These are phyloP conservation scores for Falco novaeseelandiae DNA, from an alignment of 2,797 vertebrate species.

Conservation along the genomic window DNA sequence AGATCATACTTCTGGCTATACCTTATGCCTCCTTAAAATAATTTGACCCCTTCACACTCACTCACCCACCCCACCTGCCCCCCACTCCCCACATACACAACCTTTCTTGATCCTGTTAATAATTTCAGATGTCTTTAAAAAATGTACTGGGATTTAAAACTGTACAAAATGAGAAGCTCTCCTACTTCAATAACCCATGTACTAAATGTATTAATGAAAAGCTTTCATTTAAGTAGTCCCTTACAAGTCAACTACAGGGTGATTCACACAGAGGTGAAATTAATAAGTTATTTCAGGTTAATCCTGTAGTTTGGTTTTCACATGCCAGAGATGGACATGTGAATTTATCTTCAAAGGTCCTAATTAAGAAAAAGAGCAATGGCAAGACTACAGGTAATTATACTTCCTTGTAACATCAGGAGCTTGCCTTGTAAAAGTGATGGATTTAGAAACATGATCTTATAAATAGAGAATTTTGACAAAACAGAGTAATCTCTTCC, in stretches of 20 bases:
- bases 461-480: background rate
- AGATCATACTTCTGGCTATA: background rate
- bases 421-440: slow-evolving; percentile 17
- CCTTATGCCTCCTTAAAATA: slow-evolving; percentile 14
- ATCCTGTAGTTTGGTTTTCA: slow-evolving; percentile 36
- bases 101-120: slow-evolving; percentile 10
- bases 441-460: background rate
- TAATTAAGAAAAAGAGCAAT: slow-evolving; percentile 47
- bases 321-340: background rate
- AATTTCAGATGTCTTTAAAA: slow-evolving; percentile 41
- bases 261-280: slow-evolving; percentile 4
- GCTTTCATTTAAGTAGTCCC: slow-evolving; percentile 38
- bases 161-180: slow-evolving; percentile 32
- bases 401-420: slow-evolving; percentile 17
- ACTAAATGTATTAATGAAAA: slow-evolving; percentile 59
- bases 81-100: background rate
- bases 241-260: slow-evolving; percentile 21
- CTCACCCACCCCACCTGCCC: background rate
- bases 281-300: slow-evolving; percentile 36
- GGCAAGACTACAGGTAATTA: slow-evolving; percentile 34
- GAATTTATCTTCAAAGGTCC: slow-evolving; percentile 30
- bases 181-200: slow-evolving; percentile 19
- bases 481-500: background rate
- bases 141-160: slow-evolving; percentile 26
- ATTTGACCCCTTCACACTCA: background rate